These are phyloP conservation scores for Pheosia tremula DNA, from an alignment of 2,888 invertebrate species.

Conservation along the genomic window DNA sequence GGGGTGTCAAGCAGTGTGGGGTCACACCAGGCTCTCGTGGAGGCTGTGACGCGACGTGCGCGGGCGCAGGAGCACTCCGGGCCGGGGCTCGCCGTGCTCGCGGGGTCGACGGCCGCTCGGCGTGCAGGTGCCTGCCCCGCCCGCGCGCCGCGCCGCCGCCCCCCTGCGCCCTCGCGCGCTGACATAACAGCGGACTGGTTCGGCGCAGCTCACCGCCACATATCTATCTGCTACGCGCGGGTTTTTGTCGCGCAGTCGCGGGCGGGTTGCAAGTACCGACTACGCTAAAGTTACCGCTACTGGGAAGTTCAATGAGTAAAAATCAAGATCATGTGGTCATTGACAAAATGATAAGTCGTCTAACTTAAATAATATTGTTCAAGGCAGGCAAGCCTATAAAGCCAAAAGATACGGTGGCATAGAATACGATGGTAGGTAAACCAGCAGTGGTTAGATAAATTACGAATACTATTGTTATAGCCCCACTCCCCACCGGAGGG, in stretches of 20 bases:
- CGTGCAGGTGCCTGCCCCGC: slow-evolving; percentile 49
- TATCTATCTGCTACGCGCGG: slow-evolving; percentile 25
- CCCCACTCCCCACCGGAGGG: background rate
- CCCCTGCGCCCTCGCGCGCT: slow-evolving; percentile 22
- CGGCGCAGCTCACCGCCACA: slow-evolving; percentile 32
- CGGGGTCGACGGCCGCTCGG: slow-evolving; percentile 52
- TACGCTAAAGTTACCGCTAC: background rate
- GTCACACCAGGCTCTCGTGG: background rate
- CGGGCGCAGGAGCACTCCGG: slow-evolving; percentile 11
- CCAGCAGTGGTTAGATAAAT: too few relatives aligned
- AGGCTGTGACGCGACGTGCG: background rate
- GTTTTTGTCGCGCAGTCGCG: slow-evolving; percentile 20
- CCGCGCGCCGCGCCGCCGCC: slow-evolving; percentile 18
- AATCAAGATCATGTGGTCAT: background rate
- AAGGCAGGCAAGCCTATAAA: too few relatives aligned
- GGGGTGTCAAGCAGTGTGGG: background rate
- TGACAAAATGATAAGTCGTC: too few relatives aligned
- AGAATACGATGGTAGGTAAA: too few relatives aligned
- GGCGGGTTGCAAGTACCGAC: background rate
- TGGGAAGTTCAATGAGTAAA: background rate
- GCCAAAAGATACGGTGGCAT: too few relatives aligned
- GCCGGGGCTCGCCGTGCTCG: slow-evolving; percentile 18
- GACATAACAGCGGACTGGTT: slow-evolving; percentile 59
- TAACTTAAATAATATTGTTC: too few relatives aligned
- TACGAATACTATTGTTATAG: background rate